Evolutionary conservation across 2,888 invertebrate genomes (phyloP).

Genomic region (Cryptosula pallasiana): DNA sequence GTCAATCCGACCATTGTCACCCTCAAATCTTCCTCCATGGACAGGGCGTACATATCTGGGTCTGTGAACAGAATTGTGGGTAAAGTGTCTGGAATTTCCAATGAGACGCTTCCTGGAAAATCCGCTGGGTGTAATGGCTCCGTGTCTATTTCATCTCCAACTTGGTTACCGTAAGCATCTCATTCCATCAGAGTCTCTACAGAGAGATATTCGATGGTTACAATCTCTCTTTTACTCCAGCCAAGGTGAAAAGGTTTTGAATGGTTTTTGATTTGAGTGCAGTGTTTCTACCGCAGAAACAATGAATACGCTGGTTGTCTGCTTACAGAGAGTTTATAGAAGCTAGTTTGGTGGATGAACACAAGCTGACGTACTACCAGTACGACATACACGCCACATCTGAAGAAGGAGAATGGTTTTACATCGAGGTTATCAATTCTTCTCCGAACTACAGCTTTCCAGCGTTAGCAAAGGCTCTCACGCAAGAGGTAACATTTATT

Average conservation of each 20-base stretch:
- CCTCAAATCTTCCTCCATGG: background rate
- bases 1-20: background rate
- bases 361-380: background rate
- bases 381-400: background rate
- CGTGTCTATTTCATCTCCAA: background rate
- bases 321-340: background rate
- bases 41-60: background rate
- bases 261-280: too few species aligned
- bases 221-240: too few species aligned
- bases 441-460: background rate
- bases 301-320: too few species aligned
- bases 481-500: background rate
- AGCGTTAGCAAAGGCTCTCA: background rate
- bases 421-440: background rate
- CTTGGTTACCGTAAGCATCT: background rate
- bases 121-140: background rate
- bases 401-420: background rate
- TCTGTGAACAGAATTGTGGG: background rate
- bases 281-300: too few species aligned
- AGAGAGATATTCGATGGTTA: too few species aligned
- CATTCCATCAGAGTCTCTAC: too few species aligned
- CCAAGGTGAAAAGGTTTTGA: too few species aligned
- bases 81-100: background rate
- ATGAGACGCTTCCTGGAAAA: background rate
- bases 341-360: background rate